A percentile compares a stretch with the other conserved stretches of the same genome.
Conservation (phyloP, 2,888 invertebrate genomes). For the Drosophila meridionalis region DNA sequence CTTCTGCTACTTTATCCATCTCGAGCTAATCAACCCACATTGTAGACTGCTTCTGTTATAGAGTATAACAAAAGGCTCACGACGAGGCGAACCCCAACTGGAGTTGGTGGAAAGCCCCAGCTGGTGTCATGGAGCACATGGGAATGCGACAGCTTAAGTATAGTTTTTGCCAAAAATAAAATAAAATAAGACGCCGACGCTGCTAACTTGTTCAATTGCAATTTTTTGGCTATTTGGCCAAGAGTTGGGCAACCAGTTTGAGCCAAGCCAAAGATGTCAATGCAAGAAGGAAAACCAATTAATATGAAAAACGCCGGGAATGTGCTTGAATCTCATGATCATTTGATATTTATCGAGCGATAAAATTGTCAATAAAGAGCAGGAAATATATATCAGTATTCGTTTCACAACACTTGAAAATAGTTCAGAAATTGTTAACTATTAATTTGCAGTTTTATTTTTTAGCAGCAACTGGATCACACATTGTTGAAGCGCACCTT, state of each 20-base stretch:
- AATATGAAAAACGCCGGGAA: conserved; percentile 10
- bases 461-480: not conserved
- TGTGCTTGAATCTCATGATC: not conserved
- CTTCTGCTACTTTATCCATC: too few species aligned
- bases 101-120: not conserved
- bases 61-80: conserved; percentile 13
- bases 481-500: conserved; percentile 17
- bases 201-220: conserved; percentile 33
- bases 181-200: conserved; percentile 12
- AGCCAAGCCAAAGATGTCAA: conserved; percentile 65
- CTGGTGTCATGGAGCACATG: conserved; percentile 15
- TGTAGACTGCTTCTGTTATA: not conserved
- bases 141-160: conserved; percentile 41
- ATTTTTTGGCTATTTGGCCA: conserved; percentile 34
- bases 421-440: not conserved
- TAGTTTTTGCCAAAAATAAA: conserved; percentile 37
- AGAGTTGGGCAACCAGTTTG: conserved; percentile 66
- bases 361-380: not conserved
- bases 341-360: conserved; percentile 12
- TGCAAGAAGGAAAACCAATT: conserved; percentile 28
- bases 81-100: not conserved
- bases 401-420: conserved; percentile 4
- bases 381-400: not conserved
- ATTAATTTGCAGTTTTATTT: not conserved
- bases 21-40: too few species aligned